Base-by-base conservation (phyloP, 2,888 invertebrate species). In the Volucella inanis region DNA sequence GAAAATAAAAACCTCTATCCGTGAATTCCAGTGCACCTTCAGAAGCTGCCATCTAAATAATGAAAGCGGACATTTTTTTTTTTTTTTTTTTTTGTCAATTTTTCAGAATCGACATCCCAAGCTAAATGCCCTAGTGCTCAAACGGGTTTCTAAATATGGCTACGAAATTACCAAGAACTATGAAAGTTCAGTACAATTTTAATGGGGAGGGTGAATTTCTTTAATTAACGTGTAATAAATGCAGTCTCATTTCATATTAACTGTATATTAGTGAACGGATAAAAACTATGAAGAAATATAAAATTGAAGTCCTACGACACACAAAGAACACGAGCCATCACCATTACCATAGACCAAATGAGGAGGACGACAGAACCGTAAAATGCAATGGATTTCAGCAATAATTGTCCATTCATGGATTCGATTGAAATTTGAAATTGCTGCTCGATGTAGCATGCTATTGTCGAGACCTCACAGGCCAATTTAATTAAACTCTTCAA, bases 401-500 rank as follows among this genome's bases (percentile, higher is more conserved):
- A 84, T 84, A 84, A 84, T 84, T 84, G 84, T 79, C 72, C 84
- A 75, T 84, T 84, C 84, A 75, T 75, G 79, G 79, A 75, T 79
- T 79, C 84, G 84, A 84, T 84, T 84, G 84, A 84, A 84, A 75
- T 84, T 84, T 79, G 70, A 79, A 84, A 84, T 84, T 84, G 84
- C 68, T 79, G 84, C 57, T 75, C 84, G 70, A 75, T 57, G 84
- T 75, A 75, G 64, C 79, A 70, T 79, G 70, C 62, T 45, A 39
- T 52, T 74, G 79, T 74, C 79, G 75, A 75, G 79, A 79, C 79
- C 84, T 84, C 84, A 79, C 79, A 70, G 79, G 79, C 79, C 79
- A 84, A 84, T 79, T 84, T 84, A 84, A 84, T 84, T 84, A 84
- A 84, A 84, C 79, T 79, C 79, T 84, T 84, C 84, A 84, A 84